Evolutionary conservation across 2,113 vertebrate species (phyloP).

Genomic region (Garra rufa): DNA sequence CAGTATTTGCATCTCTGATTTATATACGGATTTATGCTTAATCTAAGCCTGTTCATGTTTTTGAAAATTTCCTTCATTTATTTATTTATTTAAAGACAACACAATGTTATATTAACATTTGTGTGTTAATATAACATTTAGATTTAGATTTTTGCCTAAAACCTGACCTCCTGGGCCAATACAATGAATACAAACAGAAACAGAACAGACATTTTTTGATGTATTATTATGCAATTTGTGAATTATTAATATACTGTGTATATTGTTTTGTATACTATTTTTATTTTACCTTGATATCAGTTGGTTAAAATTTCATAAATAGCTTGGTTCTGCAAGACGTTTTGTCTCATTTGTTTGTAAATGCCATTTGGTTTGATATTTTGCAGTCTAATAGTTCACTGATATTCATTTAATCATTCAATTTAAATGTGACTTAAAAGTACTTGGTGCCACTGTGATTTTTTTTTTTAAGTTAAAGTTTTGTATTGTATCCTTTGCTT

Average conservation of each 20-base stretch:
- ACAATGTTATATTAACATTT: background rate
- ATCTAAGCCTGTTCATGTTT: background rate
- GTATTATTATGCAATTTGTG: too few relatives aligned
- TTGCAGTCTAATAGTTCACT: background rate
- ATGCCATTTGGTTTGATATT: background rate
- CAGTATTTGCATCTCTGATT: background rate
- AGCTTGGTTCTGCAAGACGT: background rate
- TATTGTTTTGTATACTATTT: too few relatives aligned
- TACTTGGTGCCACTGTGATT: background rate
- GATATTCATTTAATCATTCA: too few relatives aligned
- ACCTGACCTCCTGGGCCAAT: too few relatives aligned
- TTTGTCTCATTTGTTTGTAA: background rate
- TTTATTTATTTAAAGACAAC: background rate
- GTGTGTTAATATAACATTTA: background rate
- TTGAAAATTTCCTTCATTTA: background rate
- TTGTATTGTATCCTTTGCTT: background rate
- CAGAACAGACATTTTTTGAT: too few relatives aligned
- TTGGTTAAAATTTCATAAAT: background rate
- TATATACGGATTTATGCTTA: background rate
- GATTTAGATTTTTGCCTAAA: background rate
- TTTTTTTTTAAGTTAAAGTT: background rate
- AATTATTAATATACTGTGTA: too few relatives aligned
- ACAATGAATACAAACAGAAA: too few relatives aligned
- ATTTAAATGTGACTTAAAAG: too few relatives aligned
- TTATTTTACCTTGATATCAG: background rate